Evolutionary conservation across 2,113 vertebrate genomes (phyloP).

Genomic region (Ophiodon elongatus): DNA sequence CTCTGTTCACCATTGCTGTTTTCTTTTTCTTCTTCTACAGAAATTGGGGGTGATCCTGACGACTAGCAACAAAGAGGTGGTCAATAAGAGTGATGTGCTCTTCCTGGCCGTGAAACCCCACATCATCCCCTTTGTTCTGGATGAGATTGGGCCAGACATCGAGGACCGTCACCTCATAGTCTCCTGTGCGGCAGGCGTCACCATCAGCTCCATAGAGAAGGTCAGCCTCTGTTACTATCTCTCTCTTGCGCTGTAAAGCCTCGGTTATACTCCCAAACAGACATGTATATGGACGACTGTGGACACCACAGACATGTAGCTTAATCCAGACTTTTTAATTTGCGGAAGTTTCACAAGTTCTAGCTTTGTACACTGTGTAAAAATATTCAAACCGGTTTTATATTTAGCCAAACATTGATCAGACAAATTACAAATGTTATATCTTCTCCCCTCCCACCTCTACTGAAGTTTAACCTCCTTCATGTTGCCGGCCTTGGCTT

Average conservation of each 20-base stretch:
- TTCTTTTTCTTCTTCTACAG: conserved; percentile 69
- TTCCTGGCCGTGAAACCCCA: conserved; percentile 97
- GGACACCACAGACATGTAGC: background rate
- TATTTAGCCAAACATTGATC: background rate
- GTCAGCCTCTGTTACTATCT: conserved; percentile 70
- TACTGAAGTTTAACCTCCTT: no score
- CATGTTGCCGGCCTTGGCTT: no score
- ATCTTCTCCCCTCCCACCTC: no score
- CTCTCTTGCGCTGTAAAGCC: background rate
- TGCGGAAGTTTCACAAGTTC: background rate
- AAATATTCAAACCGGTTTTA: background rate
- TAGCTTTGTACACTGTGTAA: background rate
- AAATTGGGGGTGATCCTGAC: conserved; percentile 95
- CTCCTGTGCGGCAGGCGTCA: conserved; percentile 96
- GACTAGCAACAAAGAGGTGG: conserved; percentile 94
- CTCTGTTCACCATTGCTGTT: background rate
- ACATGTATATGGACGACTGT: background rate
- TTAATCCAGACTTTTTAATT: background rate
- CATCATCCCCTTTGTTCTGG: conserved; percentile 98
- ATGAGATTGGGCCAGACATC: conserved; percentile 95
- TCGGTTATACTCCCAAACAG: background rate
- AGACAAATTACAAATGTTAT: no score
- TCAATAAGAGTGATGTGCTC: conserved; percentile 92
- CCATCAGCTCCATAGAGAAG: conserved; percentile 98
- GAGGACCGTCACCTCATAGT: conserved; percentile 94